A percentile compares a stretch with the other conserved stretches of the same genome.
Conservation (phyloP, 2,888 invertebrate species). For the Adelphocoris suturalis region DNA sequence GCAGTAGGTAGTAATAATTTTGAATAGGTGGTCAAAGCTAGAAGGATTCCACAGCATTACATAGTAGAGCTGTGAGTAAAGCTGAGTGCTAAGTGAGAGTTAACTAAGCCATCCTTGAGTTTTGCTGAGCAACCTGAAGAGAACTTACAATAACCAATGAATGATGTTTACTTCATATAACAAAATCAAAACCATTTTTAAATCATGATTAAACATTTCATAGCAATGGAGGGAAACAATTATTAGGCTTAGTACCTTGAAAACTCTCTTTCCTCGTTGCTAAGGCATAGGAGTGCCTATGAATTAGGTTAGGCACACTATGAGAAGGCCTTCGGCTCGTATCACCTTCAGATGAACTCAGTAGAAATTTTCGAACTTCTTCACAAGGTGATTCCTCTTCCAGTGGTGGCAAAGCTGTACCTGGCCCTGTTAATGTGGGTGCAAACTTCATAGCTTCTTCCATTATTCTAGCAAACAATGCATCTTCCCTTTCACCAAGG, state of each 20-base stretch:
- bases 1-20: slow-evolving; percentile 5
- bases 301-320: slow-evolving; percentile 70
- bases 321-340: neutral
- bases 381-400: slow-evolving; percentile 73
- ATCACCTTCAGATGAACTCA: slow-evolving; percentile 43
- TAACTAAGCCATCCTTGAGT: slow-evolving; percentile 50
- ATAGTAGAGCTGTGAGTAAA: slow-evolving; percentile 6
- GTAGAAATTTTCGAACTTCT: slow-evolving; percentile 34
- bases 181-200: slow-evolving; percentile 47
- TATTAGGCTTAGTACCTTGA: slow-evolving; percentile 72
- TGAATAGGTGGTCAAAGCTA: slow-evolving; percentile 1
- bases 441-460: slow-evolving; percentile 76
- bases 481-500: slow-evolving; percentile 74
- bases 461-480: slow-evolving; percentile 76
- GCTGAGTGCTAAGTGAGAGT: slow-evolving; percentile 44
- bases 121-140: slow-evolving; percentile 66
- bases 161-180: neutral
- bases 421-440: slow-evolving; percentile 75
- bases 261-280: slow-evolving; percentile 75
- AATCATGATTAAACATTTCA: slow-evolving; percentile 1
- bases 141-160: slow-evolving; percentile 53
- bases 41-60: slow-evolving; percentile 35
- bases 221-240: neutral
- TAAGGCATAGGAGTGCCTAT: slow-evolving; percentile 74
- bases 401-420: slow-evolving; percentile 74